A percentile compares a stretch with the other conserved stretches of the same genome.
Evolutionary conservation across 1,140 invertebrate species (phyloP).

Genomic region (silkworm (Bombyx mori)): ASM3026992v2 NC_085110.1:5585501-5586000

Average conservation of each 20-base stretch:
- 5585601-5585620: slow-evolving; percentile 68
- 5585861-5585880: no score
- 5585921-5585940: no score
- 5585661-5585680: slow-evolving; percentile 14
- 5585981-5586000: slow-evolving; percentile 59
- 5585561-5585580: slow-evolving; percentile 34
- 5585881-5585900: no score
- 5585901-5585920: no score
- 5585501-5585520: slow-evolving; percentile 49
- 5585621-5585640: slow-evolving; percentile 68
- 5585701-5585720: slow-evolving; percentile 64
- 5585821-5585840: no score
- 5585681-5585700: slow-evolving; percentile 39
- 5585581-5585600: slow-evolving; percentile 65
- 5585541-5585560: slow-evolving; percentile 67
- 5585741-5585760: no score
- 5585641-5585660: slow-evolving; percentile 41
- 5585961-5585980: slow-evolving; percentile 12
- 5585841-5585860: no score
- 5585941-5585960: no score
- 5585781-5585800: slow-evolving; percentile 7
- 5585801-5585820: not conserved
- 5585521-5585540: slow-evolving; percentile 62
- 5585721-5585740: slow-evolving; percentile 50
- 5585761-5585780: not conserved